Conservation (phyloP, 92 coral and sea anemone genomes). For the Chrysogorgia sp. region DNA sequence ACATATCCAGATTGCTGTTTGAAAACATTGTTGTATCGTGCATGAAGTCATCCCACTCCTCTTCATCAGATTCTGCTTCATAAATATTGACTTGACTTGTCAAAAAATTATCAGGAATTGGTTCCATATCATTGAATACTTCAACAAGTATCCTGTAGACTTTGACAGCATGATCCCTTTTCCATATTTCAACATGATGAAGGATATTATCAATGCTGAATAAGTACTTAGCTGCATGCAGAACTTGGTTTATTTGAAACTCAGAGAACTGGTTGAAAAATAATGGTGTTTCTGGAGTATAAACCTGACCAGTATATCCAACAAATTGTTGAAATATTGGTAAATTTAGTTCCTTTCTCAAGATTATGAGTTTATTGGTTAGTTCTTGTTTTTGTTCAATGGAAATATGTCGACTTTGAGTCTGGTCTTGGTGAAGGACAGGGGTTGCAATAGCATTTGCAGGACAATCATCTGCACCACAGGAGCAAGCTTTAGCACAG, state of each 20-base stretch:
- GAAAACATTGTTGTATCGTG: constrained; percentile 14
- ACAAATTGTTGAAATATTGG: constrained; percentile 30
- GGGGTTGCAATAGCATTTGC: constrained; percentile 1
- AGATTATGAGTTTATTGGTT: constrained; percentile 11
- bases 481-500: constrained; percentile 39
- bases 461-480: constrained; percentile 29
- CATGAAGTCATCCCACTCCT: constrained; percentile 35
- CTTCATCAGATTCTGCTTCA: constrained; percentile 39
- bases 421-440: not conserved
- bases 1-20: constrained; percentile 15
- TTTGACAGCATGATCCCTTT: constrained; percentile 32
- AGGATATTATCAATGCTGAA: constrained; percentile 21
- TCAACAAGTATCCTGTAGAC: constrained; percentile 31
- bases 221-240: constrained; percentile 12
- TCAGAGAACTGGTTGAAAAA: constrained; percentile 36
- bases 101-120: constrained; percentile 25
- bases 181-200: constrained; percentile 37
- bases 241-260: constrained; percentile 30
- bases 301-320: constrained; percentile 32
- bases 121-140: constrained; percentile 32
- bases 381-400: constrained; percentile 20
- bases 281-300: constrained; percentile 18
- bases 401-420: constrained; percentile 9
- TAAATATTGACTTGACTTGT: constrained; percentile 1
- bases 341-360: constrained; percentile 19